Evolutionary conservation across 1,140 invertebrate species (phyloP).

Genomic region (Zaprionus capensis): DNA sequence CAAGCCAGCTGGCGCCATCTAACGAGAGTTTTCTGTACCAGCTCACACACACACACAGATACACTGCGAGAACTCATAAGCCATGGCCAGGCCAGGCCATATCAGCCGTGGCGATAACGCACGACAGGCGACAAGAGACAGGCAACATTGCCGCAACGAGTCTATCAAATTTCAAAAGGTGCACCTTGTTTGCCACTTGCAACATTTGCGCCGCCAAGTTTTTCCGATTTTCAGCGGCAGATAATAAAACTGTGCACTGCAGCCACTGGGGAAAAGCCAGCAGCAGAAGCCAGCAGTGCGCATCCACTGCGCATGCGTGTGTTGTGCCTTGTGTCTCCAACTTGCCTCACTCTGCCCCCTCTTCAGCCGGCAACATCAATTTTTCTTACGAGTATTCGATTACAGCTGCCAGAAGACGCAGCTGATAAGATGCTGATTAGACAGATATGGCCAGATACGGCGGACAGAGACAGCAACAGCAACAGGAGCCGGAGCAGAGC

Average conservation of each 20-base stretch:
- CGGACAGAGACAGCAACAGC: constrained; percentile 20
- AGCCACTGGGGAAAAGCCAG: constrained; percentile 33
- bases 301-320: constrained; percentile 44
- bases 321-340: not conserved
- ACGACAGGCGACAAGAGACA: constrained; percentile 34
- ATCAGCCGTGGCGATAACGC: constrained; percentile 37
- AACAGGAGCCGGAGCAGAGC: constrained; percentile 10
- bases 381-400: constrained; percentile 62
- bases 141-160: constrained; percentile 54
- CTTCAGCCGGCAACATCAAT: constrained; percentile 24
- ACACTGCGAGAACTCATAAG: constrained; percentile 24
- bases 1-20: constrained; percentile 65
- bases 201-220: not conserved
- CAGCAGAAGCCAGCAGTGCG: not conserved
- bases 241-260: constrained; percentile 55
- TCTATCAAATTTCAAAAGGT: constrained; percentile 76
- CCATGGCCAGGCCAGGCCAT: constrained; percentile 36
- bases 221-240: constrained; percentile 43
- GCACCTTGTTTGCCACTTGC: constrained; percentile 55
- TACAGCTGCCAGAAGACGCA: constrained; percentile 52
- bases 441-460: constrained; percentile 27
- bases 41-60: not conserved
- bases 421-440: constrained; percentile 47
- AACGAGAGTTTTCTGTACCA: constrained; percentile 34
- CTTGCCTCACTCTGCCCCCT: constrained; percentile 4